These are phyloP conservation scores for Dicranocentrus wangi DNA, from an alignment of 2,888 invertebrate genomes.

Conservation along the genomic window DNA sequence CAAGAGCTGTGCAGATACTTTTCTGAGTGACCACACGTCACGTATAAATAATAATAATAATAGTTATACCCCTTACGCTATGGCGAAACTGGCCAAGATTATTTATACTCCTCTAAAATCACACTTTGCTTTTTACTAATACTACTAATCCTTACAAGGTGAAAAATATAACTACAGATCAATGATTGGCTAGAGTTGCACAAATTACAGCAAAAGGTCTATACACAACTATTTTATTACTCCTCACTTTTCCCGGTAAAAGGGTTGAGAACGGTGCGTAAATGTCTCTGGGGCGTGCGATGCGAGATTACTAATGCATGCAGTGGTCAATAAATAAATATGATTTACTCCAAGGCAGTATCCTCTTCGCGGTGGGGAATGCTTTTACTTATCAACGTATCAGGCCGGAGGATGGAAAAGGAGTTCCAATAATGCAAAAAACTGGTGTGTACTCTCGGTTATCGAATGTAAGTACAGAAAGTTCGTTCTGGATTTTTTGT, in stretches of 20 bases:
- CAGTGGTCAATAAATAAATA: background rate
- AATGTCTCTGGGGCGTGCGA: background rate
- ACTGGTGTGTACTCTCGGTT: background rate
- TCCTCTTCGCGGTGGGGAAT: background rate
- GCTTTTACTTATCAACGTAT: background rate
- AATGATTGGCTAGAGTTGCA: background rate
- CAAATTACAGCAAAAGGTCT: background rate
- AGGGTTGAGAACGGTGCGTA: background rate
- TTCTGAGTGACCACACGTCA: too few relatives aligned
- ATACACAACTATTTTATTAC: background rate
- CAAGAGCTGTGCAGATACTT: too few relatives aligned
- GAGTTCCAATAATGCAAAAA: background rate
- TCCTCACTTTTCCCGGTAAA: background rate
- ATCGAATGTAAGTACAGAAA: background rate
- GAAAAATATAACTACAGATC: background rate
- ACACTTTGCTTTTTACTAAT: background rate
- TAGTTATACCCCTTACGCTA: too few relatives aligned
- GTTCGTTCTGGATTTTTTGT: background rate
- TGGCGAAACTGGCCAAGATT: too few relatives aligned
- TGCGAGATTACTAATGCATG: background rate
- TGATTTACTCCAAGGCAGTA: background rate
- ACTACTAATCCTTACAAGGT: too few relatives aligned
- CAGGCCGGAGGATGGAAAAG: background rate
- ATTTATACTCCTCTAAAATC: too few relatives aligned
- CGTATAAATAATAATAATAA: too few relatives aligned